phyloP scores from a whole-genome alignment of 1,140 invertebrate genomes.

The Nilaparvata lugens region DNA sequence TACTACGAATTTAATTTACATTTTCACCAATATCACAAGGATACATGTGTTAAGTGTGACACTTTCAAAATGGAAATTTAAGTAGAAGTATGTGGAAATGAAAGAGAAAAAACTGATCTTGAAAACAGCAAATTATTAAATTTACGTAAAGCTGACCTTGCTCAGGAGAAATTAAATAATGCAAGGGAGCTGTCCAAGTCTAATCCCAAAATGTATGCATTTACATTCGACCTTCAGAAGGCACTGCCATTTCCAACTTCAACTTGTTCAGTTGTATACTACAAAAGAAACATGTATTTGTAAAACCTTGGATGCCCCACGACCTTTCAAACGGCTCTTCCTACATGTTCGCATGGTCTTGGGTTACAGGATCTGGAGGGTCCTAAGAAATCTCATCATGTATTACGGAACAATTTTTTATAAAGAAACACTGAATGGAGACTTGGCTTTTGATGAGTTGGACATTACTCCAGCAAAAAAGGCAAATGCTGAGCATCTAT shows the following conservation, averaged over 20 bases:
- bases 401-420: constrained; percentile 15
- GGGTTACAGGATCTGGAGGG: constrained; percentile 25
- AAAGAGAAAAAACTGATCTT: constrained; percentile 11
- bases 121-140: constrained; percentile 21
- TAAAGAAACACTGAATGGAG: neutral
- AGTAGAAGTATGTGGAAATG: constrained; percentile 12
- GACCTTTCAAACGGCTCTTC: constrained; percentile 15
- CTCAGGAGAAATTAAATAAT: constrained; percentile 14
- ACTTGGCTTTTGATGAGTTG: too few relatives aligned
- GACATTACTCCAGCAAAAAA: too few relatives aligned
- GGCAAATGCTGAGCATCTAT: too few relatives aligned
- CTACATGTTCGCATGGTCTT: constrained; percentile 27
- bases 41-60: constrained; percentile 26
- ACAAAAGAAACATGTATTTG: constrained; percentile 27
- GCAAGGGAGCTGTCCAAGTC: constrained; percentile 16
- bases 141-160: constrained; percentile 21
- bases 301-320: constrained; percentile 23
- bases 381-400: constrained; percentile 26
- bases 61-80: constrained; percentile 16
- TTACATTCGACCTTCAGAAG: constrained; percentile 25
- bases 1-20: constrained; percentile 39
- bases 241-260: constrained; percentile 25
- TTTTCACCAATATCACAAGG: constrained; percentile 36
- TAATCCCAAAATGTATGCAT: constrained; percentile 18
- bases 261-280: constrained; percentile 24